Evolutionary conservation across 2,797 vertebrate species (phyloP).

Genomic region (Danio aesculapii): DNA sequence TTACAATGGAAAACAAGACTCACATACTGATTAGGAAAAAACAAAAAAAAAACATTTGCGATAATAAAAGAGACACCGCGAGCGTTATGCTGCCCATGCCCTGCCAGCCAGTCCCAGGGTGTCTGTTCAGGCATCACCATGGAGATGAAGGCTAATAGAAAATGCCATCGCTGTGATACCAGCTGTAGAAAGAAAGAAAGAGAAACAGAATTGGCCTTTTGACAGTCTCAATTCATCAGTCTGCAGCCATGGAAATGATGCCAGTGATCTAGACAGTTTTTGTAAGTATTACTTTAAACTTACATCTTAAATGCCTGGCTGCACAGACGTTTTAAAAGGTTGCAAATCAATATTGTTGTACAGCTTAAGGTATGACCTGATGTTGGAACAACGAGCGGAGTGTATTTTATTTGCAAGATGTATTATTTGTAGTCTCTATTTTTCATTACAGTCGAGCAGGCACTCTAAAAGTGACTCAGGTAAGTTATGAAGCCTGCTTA

Average conservation of each 20-base stretch:
- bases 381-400: conserved; percentile 21
- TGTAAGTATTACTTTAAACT: conserved; percentile 25
- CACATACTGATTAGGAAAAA: not conserved
- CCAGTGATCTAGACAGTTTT: conserved; percentile 27
- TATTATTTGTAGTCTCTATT: conserved; percentile 33
- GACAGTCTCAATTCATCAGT: conserved; percentile 39
- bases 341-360: conserved; percentile 16
- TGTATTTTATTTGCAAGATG: conserved; percentile 44
- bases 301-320: conserved; percentile 15
- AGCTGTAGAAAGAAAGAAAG: conserved; percentile 6
- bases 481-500: conserved; percentile 27
- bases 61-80: not conserved
- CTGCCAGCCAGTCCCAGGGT: not conserved
- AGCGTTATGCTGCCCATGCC: not conserved
- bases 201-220: conserved; percentile 38
- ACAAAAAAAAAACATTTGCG: not conserved
- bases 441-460: conserved; percentile 41
- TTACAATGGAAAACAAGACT: not conserved
- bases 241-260: conserved; percentile 33
- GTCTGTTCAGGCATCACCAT: conserved; percentile 24
- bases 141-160: conserved; percentile 25
- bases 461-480: conserved; percentile 15
- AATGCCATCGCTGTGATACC: conserved; percentile 18
- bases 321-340: conserved; percentile 21
- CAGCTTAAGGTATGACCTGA: conserved; percentile 24